A percentile compares a stretch with the other conserved stretches of the same genome.
Evolutionary conservation across 37 sponge, comb jelly and placozoan species (phyloP).

Genomic region (Mnemiopsis leidyi): DNA sequence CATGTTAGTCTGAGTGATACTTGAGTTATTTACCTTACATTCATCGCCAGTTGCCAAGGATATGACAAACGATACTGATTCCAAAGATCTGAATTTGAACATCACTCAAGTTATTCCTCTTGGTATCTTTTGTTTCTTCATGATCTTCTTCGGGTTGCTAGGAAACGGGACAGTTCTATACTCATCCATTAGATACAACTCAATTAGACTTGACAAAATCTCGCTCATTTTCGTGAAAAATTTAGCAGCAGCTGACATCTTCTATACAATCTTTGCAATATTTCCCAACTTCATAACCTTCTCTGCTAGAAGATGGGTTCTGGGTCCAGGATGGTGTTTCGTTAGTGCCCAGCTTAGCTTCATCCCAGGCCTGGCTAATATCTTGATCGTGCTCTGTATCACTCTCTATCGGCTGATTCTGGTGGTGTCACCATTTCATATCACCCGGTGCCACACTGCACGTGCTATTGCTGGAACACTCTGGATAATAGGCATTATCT

Average conservation of each 20-base stretch:
- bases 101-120: background rate
- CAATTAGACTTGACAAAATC: background rate
- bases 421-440: background rate
- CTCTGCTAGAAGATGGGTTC: background rate
- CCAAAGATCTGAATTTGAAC: background rate
- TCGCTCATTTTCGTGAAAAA: slow-evolving; percentile 9
- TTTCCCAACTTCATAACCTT: slow-evolving; percentile 2
- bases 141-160: background rate
- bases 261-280: background rate
- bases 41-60: background rate
- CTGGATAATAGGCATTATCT: background rate
- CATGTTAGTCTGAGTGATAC: no score
- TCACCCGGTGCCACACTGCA: background rate
- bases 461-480: background rate
- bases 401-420: slow-evolving; percentile 6
- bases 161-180: slow-evolving; percentile 4
- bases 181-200: slow-evolving; percentile 17
- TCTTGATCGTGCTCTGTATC: background rate
- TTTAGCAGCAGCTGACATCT: background rate
- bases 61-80: background rate
- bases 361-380: background rate
- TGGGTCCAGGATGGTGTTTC: slow-evolving; percentile 32
- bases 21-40: no score
- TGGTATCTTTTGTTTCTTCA: slow-evolving; percentile 35
- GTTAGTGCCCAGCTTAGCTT: background rate